Conservation (phyloP, 2,797 vertebrate genomes). For the Cryptoprocta ferox region DNA sequence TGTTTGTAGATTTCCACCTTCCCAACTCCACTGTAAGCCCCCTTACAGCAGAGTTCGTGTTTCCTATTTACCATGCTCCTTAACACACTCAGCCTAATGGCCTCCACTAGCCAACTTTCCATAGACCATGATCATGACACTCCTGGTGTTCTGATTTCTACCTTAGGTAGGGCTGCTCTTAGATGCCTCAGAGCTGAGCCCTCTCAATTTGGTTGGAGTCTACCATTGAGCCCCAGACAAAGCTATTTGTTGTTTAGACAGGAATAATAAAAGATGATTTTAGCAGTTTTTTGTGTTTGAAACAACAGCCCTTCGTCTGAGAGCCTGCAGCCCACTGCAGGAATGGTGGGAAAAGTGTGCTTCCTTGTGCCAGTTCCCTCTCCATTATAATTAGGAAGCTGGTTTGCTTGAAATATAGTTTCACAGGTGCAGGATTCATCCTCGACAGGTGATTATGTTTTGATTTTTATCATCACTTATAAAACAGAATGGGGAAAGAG, state of each 20-base stretch:
- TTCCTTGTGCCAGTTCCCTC: background rate
- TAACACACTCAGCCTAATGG: background rate
- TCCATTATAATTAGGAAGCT: constrained; percentile 37
- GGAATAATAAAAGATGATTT: constrained; percentile 22
- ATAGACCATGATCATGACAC: accelerated
- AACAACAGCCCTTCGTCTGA: background rate
- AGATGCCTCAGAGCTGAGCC: background rate
- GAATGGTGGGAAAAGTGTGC: background rate
- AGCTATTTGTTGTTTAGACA: constrained; percentile 19
- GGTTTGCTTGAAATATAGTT: background rate
- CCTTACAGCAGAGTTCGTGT: background rate
- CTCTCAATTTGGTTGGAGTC: background rate
- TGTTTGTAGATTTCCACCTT: background rate
- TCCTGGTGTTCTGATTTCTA: background rate
- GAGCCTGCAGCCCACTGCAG: background rate
- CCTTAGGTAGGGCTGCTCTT: background rate
- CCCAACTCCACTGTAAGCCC: background rate
- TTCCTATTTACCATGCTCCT: background rate
- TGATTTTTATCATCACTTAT: constrained; percentile 70
- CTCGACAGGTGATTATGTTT: constrained; percentile 72
- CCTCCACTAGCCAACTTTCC: background rate
- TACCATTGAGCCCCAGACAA: background rate
- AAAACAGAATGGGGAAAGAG: constrained; percentile 48
- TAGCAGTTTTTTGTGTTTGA: background rate
- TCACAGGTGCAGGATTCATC: constrained; percentile 64